A percentile compares a stretch with the other conserved stretches of the same genome.
phyloP scores from a whole-genome alignment of 2,113 vertebrate genomes.

The Pardalotus punctatus region DNA sequence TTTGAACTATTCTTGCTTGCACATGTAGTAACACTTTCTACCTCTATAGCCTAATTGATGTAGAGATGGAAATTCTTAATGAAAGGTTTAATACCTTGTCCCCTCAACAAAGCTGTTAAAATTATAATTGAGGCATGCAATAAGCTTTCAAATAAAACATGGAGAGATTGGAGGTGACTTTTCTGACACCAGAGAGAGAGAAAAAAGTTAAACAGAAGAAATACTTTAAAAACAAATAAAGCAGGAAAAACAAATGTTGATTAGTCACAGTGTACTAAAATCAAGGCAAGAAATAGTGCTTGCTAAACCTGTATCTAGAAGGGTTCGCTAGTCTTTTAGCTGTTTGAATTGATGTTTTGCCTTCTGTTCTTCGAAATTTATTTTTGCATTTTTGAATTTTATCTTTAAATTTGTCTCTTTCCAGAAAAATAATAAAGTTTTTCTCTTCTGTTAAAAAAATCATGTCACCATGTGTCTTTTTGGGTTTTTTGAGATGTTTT shows the following conservation, averaged over 20 bases:
- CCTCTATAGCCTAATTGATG: not conserved
- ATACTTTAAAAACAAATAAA: not conserved
- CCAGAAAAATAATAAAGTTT: not conserved
- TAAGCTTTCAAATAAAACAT: not conserved
- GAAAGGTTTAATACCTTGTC: not conserved
- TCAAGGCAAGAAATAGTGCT: not conserved
- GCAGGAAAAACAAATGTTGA: not conserved
- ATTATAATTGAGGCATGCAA: not conserved
- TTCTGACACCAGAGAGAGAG: not conserved
- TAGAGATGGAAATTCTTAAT: not conserved
- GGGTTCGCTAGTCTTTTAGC: not conserved
- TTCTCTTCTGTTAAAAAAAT: not conserved
- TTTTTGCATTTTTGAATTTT: not conserved
- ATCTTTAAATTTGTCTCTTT: not conserved
- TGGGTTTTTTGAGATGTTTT: not conserved
- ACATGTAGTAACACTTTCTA: not conserved
- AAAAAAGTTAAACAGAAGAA: not conserved
- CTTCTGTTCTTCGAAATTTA: not conserved
- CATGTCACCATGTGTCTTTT: accelerated
- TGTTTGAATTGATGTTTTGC: not conserved
- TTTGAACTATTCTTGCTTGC: not conserved
- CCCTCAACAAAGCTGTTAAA: not conserved
- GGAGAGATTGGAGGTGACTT: not conserved
- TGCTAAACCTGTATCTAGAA: not conserved
- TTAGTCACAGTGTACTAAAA: not conserved